Conservation (phyloP, 35 echinoderm and acorn worm genomes). For the Chiridota heheva region DNA sequence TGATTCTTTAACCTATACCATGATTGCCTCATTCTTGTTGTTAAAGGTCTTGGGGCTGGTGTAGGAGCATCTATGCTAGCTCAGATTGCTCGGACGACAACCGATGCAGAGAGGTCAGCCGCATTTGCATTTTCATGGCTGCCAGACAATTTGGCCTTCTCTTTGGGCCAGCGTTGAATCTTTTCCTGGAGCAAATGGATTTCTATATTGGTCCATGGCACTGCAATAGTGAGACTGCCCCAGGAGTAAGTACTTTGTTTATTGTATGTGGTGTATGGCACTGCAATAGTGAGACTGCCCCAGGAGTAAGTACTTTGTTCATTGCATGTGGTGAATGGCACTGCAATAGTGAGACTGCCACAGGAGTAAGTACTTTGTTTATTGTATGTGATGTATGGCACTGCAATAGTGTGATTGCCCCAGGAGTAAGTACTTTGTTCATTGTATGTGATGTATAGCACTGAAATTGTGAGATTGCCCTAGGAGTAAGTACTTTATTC, state of each 20-base stretch:
- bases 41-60: constrained; percentile 86
- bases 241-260: constrained; percentile 64
- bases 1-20: neutral
- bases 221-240: constrained; percentile 65
- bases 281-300: no score
- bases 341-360: no score
- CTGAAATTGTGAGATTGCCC: no score
- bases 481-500: no score
- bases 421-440: no score
- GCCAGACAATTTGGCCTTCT: constrained; percentile 86
- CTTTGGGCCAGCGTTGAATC: constrained; percentile 83
- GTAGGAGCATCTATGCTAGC: constrained; percentile 87
- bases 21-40: neutral
- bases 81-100: constrained; percentile 81
- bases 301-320: no score
- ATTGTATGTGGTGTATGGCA: neutral
- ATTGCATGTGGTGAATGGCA: no score
- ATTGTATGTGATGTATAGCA: no score
- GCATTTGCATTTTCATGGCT: constrained; percentile 79
- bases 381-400: no score
- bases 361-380: no score
- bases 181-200: constrained; percentile 55
- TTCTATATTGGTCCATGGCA: constrained; percentile 63
- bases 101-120: constrained; percentile 62
- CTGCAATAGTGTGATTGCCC: no score